Evolutionary conservation across 1,140 invertebrate genomes (phyloP), one percentile per base, ranked within the genome.

Genomic region (Heliothis virescens): DNA sequence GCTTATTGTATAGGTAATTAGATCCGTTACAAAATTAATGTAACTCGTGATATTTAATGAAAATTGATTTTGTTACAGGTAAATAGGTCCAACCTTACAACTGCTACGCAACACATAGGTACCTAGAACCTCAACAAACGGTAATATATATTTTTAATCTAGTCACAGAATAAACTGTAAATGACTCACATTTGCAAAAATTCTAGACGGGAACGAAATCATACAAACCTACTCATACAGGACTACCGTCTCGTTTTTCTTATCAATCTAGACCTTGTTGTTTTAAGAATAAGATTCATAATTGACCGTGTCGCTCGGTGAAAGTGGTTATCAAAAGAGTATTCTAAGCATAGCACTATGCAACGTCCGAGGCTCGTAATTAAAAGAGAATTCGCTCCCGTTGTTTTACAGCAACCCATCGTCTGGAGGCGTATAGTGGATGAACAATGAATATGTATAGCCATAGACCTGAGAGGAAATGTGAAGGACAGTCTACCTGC

Each of bases 301-400:
- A 80, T 83, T 79, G 75, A 79, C 65, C 52, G 71, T 71, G 48
- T 16, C 11, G 50, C 15, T 48, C 34, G 71, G n/a, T 47, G 5
- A 53, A 21, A 74, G 69, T 72, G 75, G 75, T 79, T 83, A 67
- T 80, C 74, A 81, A 83, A 81, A 81, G 79, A 59, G 79, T 80
- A 79, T 79, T 82, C 82, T 80, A 83, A 83, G 79, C 82, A 80
- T 78, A 65, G 78, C 63, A 50, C 76, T 59, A 57, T 73, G 77
- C 57, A 57, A 60, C 79, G 80, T 83, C 78, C 84, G 80, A 81
- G 73, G 69, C 79, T 81, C 79, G 82, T 85, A 85, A 85, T 85
- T 85, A 85, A 85, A 85, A 83, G 82, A 63, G 80, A 79, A 83
- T 85, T 85, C 82, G 81, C 80, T 82, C 75, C 75, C 75, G 82